Conservation (phyloP, 2,888 invertebrate genomes). For the Agrotis ipsilon region DNA sequence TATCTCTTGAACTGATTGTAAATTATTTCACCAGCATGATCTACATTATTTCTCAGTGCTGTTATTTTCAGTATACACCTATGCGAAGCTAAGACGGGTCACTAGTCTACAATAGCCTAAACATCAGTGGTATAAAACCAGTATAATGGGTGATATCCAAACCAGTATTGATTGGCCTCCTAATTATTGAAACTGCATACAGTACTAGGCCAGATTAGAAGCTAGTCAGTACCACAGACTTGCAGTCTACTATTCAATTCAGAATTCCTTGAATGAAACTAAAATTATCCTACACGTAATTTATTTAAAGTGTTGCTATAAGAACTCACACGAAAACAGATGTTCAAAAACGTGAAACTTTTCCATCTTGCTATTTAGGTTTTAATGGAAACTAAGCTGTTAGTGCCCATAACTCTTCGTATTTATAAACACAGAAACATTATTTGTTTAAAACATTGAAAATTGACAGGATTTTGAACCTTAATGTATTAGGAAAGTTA, state of each 20-base stretch:
- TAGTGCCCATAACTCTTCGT: slow-evolving; percentile 26
- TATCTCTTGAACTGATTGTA: too few relatives aligned
- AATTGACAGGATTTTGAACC: background rate
- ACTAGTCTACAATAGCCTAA: background rate
- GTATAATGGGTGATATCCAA: too few relatives aligned
- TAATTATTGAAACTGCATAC: background rate
- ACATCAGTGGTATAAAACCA: background rate
- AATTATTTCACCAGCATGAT: too few relatives aligned
- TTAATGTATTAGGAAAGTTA: slow-evolving; percentile 9
- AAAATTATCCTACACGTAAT: slow-evolving; percentile 4
- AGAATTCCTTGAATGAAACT: slow-evolving; percentile 25
- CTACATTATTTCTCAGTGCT: too few relatives aligned
- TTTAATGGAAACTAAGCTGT: slow-evolving; percentile 20
- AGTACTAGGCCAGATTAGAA: background rate
- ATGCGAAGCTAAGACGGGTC: too few relatives aligned
- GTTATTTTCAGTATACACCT: too few relatives aligned
- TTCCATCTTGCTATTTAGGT: slow-evolving; percentile 22
- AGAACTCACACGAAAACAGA: slow-evolving; percentile 21
- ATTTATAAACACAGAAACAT: slow-evolving; percentile 32
- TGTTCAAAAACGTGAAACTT: slow-evolving; percentile 4
- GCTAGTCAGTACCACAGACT: background rate
- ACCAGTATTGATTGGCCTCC: background rate
- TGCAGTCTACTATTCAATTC: background rate
- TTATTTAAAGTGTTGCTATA: slow-evolving; percentile 15
- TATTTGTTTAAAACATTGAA: slow-evolving; percentile 1